Evolutionary conservation across 2,797 vertebrate species (phyloP).

Genomic region (Choloepus didactylus): DNA sequence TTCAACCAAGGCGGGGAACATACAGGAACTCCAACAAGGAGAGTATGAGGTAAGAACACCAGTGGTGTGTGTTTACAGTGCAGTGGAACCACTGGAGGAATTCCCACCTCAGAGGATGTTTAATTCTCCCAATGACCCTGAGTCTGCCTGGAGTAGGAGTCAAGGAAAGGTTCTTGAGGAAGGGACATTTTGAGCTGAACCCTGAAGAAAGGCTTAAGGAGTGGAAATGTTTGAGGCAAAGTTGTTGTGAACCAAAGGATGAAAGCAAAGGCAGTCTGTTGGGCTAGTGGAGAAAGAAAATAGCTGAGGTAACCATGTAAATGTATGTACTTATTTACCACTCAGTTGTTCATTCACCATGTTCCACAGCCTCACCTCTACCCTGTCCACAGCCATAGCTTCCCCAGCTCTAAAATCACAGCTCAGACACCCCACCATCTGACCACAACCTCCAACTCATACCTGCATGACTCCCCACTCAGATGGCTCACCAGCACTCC

Average conservation of each 20-base stretch:
- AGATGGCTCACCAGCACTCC: too few relatives aligned
- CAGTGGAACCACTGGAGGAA: neutral
- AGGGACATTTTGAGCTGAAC: constrained; percentile 22
- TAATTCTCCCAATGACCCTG: neutral
- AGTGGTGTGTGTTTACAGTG: too few relatives aligned
- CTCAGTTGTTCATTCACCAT: neutral
- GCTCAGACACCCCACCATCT: neutral
- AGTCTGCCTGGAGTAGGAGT: neutral
- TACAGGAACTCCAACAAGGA: neutral
- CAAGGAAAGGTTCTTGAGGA: neutral
- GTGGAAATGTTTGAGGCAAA: neutral
- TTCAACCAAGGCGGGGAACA: neutral
- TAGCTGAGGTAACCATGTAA: neutral
- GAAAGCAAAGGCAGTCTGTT: neutral
- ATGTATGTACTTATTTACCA: neutral
- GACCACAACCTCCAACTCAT: neutral
- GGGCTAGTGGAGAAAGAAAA: constrained; percentile 4
- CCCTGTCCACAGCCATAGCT: too few relatives aligned
- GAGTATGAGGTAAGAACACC: neutral
- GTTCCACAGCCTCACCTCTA: neutral
- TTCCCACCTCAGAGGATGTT: neutral
- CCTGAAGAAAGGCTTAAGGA: constrained; percentile 4
- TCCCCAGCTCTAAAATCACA: neutral
- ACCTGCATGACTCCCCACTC: neutral
- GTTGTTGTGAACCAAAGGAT: neutral